phyloP scores from a whole-genome alignment of 1,140 invertebrate genomes.

The Drosophila leontia region DNA sequence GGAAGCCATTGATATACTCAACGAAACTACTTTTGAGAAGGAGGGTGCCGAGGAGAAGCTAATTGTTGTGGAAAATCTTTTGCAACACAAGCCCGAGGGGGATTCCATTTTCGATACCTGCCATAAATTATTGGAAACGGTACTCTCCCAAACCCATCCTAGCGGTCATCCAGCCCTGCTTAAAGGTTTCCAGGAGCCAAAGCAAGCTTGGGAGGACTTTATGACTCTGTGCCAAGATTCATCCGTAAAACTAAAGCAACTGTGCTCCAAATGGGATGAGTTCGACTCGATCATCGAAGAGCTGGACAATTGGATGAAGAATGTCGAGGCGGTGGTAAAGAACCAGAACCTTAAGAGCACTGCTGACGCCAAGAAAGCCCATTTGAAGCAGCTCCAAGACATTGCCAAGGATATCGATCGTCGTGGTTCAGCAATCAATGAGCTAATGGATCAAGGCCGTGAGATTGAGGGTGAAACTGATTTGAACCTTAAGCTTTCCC shows the following conservation, averaged over 20 bases:
- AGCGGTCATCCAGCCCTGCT: conserved; percentile 91
- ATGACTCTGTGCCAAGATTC: conserved; percentile 89
- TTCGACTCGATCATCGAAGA: conserved; percentile 91
- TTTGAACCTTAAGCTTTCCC: conserved; percentile 90
- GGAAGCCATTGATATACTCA: conserved; percentile 90
- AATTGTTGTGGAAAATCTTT: conserved; percentile 90
- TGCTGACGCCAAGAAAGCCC: conserved; percentile 91
- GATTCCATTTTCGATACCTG: conserved; percentile 90
- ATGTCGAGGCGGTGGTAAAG: conserved; percentile 93
- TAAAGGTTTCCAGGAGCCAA: conserved; percentile 91
- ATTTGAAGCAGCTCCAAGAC: conserved; percentile 92
- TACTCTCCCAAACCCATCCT: conserved; percentile 92
- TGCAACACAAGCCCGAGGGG: conserved; percentile 90
- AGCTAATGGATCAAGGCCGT: conserved; percentile 89
- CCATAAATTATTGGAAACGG: conserved; percentile 89
- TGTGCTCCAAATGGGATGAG: conserved; percentile 91
- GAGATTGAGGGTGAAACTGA: conserved; percentile 91
- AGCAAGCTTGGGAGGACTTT: conserved; percentile 91
- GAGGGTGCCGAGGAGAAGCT: conserved; percentile 91
- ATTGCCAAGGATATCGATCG: conserved; percentile 90
- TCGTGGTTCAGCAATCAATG: conserved; percentile 90
- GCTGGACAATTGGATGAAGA: conserved; percentile 93
- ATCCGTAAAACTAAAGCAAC: conserved; percentile 89
- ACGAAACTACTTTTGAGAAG: conserved; percentile 90
- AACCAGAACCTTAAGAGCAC: conserved; percentile 96